Evolutionary conservation across 1,140 invertebrate genomes (phyloP), one percentile per base, ranked within the genome.

Genomic region (Trialeurodes vaporariorum): DNA sequence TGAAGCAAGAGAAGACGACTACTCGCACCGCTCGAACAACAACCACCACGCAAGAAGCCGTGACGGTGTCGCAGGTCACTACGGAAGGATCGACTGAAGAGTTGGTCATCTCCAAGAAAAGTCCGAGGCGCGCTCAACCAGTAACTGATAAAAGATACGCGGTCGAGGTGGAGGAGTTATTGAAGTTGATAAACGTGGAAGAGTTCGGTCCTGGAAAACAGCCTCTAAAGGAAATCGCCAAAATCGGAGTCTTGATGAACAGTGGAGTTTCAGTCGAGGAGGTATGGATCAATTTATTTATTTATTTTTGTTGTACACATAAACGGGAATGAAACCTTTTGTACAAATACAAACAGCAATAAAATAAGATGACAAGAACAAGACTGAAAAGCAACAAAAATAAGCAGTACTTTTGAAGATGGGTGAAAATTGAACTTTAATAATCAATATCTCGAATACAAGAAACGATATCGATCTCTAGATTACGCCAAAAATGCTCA

Each of bases 151-250:
- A 49, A 49, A 5, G 75, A 82, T 70, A 78, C 75, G 83, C 84
- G 23, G 82, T 84, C 59, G 88, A 91, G 79, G 84, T 92, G 23
- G 84, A 87, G 71, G 85, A 90, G 76, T 79, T 89, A 25, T 81
- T 92, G 69, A 84, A 91, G 72, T 79, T 85, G 0, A 81, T 91
- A 9, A 85, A 87, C 70, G 87, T 84, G 0, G 86, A 85, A 72
- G 88, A 91, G 72, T 92, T 93, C 78, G 89, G 89, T 0, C 84
- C 86, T 17, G 90, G 88, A 22, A 86, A 92, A 79, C 82, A 82
- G 25, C 89, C 90, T 1, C 78, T 93, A 61, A 77, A 87, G 66
- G 91, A 93, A 80, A 78, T 93, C 34, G 90, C 90, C 1, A 89
- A 88, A 60, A 89, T 93, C 68, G 88, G 89, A 25, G 86, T 87